phyloP scores from a whole-genome alignment of 2,797 vertebrate genomes.

The Lates japonicus region DNA sequence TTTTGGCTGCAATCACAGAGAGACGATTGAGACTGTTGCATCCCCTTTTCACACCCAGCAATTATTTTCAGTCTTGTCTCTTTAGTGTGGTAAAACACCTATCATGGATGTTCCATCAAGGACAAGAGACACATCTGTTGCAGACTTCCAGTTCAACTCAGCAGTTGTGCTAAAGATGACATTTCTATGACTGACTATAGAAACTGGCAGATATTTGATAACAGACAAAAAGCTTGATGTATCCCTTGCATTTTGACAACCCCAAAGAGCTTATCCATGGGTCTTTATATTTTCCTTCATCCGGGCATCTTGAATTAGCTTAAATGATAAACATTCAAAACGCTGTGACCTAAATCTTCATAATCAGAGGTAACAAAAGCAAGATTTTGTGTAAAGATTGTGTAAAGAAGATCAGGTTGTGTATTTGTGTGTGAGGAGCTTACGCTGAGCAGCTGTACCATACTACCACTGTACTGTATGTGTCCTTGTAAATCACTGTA shows the following conservation, averaged over 20 bases:
- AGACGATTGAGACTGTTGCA: not conserved
- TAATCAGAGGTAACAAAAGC: not conserved
- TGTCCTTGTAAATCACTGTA: slow-evolving; percentile 24
- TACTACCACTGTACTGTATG: not conserved
- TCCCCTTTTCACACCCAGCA: not conserved
- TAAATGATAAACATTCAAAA: slow-evolving; percentile 11
- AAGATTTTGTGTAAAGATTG: slow-evolving; percentile 10
- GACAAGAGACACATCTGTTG: not conserved
- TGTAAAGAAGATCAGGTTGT: not conserved
- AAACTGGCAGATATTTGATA: not conserved
- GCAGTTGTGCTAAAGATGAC: not conserved
- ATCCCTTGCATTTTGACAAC: not conserved
- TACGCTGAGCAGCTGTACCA: not conserved
- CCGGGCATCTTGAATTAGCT: not conserved
- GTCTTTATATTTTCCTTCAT: not conserved
- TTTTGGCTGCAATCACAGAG: not conserved
- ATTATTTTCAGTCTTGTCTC: not conserved
- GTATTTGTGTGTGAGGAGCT: not conserved
- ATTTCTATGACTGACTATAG: not conserved
- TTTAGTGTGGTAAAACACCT: not conserved
- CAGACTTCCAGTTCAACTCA: not conserved
- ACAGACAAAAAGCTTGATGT: not conserved
- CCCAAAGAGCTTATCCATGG: not conserved
- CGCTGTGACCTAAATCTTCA: slow-evolving; percentile 2
- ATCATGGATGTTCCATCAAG: not conserved